Conservation (phyloP, 2,888 invertebrate species). For the Chloromyia formosa region DNA sequence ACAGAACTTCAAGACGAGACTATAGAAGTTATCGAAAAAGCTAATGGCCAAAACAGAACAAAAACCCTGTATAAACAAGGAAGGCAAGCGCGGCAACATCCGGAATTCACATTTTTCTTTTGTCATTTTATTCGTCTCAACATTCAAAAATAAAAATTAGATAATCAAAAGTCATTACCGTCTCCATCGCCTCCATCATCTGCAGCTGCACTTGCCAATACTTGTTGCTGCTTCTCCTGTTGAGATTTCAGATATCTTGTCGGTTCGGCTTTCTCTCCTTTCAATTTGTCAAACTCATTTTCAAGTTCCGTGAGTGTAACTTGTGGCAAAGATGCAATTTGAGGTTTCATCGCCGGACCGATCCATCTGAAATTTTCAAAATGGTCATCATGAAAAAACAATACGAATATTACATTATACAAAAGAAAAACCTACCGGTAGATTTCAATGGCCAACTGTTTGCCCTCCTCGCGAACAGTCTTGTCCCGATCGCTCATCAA, state of each 20-base stretch:
- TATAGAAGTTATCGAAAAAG: too few relatives aligned
- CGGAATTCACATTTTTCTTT: too few relatives aligned
- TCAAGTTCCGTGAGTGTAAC: conserved; percentile 90
- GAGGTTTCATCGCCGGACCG: conserved; percentile 82
- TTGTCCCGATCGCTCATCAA: conserved; percentile 93
- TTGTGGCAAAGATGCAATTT: conserved; percentile 85
- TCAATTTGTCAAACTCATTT: conserved; percentile 82
- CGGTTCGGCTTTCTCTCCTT: conserved; percentile 61
- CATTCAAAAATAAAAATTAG: conserved; percentile 15
- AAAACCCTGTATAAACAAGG: too few relatives aligned
- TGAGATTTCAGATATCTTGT: conserved; percentile 62
- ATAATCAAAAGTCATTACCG: conserved; percentile 41
- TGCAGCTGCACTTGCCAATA: conserved; percentile 61
- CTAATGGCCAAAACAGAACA: too few relatives aligned
- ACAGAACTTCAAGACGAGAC: too few relatives aligned
- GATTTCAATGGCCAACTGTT: conserved; percentile 89
- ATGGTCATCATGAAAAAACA: background rate
- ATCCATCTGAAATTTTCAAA: conserved; percentile 74
- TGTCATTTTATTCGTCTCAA: background rate
- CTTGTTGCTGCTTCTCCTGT: conserved; percentile 62
- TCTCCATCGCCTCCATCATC: conserved; percentile 67
- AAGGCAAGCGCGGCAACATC: too few relatives aligned
- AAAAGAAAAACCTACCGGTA: conserved; percentile 70
- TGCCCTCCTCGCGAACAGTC: conserved; percentile 89
- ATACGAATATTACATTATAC: conserved; percentile 20